Base-by-base conservation (phyloP, 2,888 invertebrate species). In the Galeruca laticollis region DNA sequence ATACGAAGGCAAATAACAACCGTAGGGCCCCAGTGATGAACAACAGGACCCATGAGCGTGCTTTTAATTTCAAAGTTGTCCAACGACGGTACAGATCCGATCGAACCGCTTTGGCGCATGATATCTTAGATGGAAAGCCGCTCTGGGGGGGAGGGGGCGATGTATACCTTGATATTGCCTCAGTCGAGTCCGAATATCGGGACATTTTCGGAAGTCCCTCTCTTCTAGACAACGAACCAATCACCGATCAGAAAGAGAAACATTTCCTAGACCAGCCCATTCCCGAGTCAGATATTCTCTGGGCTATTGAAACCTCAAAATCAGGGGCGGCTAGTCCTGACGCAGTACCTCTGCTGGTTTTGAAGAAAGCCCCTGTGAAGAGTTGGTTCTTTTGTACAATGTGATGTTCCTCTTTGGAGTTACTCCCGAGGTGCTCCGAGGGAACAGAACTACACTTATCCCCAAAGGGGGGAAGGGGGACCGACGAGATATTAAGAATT, bases 401-500 rank as follows among this genome's bases (percentile, higher is more conserved):
- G 18, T 18, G 1, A 57, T 57, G 57, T n/a, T 57, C 9, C 35
- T 57, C 4, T 57, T 18, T 2, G 57, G 57, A 15, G 52, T 52
- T 18, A 4, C 52, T 2, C 35, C 15, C 1, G 18, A 57, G n/a
- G 11, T 33, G 1, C n/a, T n/a, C n/a, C n/a, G n/a, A n/a, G n/a
- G n/a, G n/a, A n/a, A n/a, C 18, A 33, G 37, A 10, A 57, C 57
- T 2, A 57, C 18, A 0, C 15, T 57, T 1, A 35, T 57, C 1
- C 57, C 33, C 1, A 57, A 15, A 4, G 13, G 5, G 37, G 57
- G n/a, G n/a, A n/a, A n/a, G n/a, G n/a, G n/a, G 8, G 37, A 35
- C 15, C 35, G 8, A 2, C 13, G 5, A 1, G 64, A 74, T 9
- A 62, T 77, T 0, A 51, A 64, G 0, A 81, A 81, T 67, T 81